phyloP scores from a whole-genome alignment of 2,888 invertebrate species.

The Acrobasis suavella region DNA sequence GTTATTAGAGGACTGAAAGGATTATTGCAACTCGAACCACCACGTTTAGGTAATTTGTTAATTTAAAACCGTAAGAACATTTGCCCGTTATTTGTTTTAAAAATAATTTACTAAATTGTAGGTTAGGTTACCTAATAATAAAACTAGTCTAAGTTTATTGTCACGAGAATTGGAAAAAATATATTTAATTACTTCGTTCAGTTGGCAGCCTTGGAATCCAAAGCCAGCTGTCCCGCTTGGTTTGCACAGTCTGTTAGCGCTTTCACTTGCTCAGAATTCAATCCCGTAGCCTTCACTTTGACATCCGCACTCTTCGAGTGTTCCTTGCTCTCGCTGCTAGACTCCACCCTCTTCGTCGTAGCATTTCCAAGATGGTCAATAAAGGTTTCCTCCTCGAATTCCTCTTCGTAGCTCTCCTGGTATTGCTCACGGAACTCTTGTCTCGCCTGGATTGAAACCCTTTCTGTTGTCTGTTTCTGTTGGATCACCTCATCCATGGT shows the following conservation, averaged over 20 bases:
- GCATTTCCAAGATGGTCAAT: slow-evolving; percentile 72
- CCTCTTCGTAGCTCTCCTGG: slow-evolving; percentile 76
- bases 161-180: not conserved
- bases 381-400: slow-evolving; percentile 76
- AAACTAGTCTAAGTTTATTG: not conserved
- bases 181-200: slow-evolving; percentile 62
- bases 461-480: slow-evolving; percentile 67
- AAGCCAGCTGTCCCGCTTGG: slow-evolving; percentile 75
- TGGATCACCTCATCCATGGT: slow-evolving; percentile 75
- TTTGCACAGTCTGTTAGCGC: slow-evolving; percentile 77
- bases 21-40: slow-evolving; percentile 17
- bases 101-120: not conserved
- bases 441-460: slow-evolving; percentile 71
- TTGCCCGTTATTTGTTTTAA: not conserved
- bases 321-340: slow-evolving; percentile 77
- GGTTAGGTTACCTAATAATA: not conserved
- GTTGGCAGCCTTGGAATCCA: slow-evolving; percentile 74
- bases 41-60: not conserved
- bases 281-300: slow-evolving; percentile 72
- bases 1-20: not conserved
- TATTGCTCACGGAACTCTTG: slow-evolving; percentile 77
- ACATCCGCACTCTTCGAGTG: slow-evolving; percentile 77
- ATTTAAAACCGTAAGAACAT: not conserved
- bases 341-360: slow-evolving; percentile 72
- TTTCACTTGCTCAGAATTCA: slow-evolving; percentile 73